A percentile compares a stretch with the other conserved stretches of the same genome.
These are phyloP conservation scores for Archivesica marissinica DNA, from an alignment of 1,140 invertebrate genomes.

Conservation along the genomic window DNA sequence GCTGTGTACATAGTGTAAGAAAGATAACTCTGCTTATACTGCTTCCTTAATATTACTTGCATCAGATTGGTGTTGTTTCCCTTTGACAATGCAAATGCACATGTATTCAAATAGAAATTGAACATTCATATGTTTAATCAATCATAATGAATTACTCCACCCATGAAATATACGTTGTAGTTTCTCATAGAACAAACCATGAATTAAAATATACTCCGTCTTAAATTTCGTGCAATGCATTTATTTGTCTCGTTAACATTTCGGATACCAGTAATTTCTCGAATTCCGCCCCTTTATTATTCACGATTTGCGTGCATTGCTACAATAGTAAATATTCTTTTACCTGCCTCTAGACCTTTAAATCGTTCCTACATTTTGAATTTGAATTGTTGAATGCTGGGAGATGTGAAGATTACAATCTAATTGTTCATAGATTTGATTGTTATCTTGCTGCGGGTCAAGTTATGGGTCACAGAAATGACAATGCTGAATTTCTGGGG, in stretches of 20 bases:
- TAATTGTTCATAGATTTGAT: constrained; percentile 43
- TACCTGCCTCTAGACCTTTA: constrained; percentile 38
- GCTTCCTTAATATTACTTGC: neutral
- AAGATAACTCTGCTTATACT: constrained; percentile 4
- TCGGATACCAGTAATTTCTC: neutral
- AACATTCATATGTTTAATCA: no score
- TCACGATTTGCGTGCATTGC: constrained; percentile 46
- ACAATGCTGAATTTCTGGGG: constrained; percentile 23
- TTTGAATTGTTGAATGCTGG: constrained; percentile 45
- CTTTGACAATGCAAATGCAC: neutral
- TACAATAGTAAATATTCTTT: constrained; percentile 51
- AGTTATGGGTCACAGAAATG: constrained; percentile 15
- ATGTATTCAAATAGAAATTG: neutral
- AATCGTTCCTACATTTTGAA: constrained; percentile 54
- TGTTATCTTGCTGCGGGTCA: constrained; percentile 31
- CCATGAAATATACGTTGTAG: no score
- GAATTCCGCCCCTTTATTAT: constrained; percentile 37
- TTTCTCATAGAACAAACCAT: neutral
- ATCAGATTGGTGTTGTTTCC: neutral
- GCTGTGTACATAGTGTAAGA: neutral
- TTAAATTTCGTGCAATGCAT: neutral
- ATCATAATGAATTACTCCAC: neutral
- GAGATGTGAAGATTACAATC: constrained; percentile 46
- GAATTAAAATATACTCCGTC: neutral
- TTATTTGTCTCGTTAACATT: constrained; percentile 38